phyloP scores from a whole-genome alignment of 2,797 vertebrate species.

The Decapterus maruadsi region DNA sequence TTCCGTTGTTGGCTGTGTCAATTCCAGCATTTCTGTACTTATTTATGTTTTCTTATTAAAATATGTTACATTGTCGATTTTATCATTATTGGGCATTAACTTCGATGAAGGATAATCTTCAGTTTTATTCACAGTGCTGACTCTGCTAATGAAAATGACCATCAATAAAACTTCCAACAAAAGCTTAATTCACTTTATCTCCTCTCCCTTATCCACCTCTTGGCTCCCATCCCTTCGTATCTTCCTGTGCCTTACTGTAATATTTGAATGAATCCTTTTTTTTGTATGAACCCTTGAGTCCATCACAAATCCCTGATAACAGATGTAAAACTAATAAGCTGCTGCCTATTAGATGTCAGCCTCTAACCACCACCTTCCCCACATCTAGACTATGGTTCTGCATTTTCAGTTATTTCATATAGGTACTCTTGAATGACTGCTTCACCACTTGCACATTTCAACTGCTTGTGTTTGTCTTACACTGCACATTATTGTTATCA shows the following conservation, averaged over 20 bases:
- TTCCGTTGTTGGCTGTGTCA: neutral
- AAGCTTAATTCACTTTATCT: neutral
- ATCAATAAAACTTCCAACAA: slow-evolving; percentile 11
- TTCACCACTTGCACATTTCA: too few species aligned
- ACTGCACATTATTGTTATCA: too few species aligned
- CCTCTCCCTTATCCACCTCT: neutral
- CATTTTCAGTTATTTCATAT: too few species aligned
- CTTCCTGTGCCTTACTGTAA: neutral
- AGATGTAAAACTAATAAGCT: slow-evolving; percentile 30
- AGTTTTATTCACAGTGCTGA: neutral
- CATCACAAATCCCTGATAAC: slow-evolving; percentile 8
- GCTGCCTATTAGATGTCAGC: slow-evolving; percentile 18
- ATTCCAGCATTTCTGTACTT: neutral
- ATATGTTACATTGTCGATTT: too few species aligned
- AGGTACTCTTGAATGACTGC: too few species aligned
- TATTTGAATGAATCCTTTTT: neutral
- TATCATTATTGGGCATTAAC: neutral
- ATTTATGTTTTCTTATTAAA: neutral
- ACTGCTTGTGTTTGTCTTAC: too few species aligned
- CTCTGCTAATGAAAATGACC: neutral
- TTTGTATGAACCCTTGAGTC: slow-evolving; percentile 7
- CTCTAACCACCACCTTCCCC: slow-evolving; percentile 8
- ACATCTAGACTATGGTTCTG: neutral
- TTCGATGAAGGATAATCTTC: neutral
- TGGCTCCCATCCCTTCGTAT: neutral